Conservation (phyloP, 2,888 invertebrate genomes). For the Petrophora chlorosata region DNA sequence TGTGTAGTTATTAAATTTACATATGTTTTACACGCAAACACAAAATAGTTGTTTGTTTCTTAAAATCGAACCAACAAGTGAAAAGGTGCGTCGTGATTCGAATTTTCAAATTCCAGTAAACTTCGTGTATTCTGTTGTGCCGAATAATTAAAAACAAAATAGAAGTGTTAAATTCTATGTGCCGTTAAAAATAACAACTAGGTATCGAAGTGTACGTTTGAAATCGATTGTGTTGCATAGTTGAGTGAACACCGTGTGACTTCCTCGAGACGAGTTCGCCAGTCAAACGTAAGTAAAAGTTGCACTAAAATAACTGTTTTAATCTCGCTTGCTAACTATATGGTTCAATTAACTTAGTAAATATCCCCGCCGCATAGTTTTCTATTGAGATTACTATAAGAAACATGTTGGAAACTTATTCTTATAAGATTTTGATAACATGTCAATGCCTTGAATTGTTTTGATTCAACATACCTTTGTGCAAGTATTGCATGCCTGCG, state of each 20-base stretch:
- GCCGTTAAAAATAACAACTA: background rate
- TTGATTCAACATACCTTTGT: constrained; percentile 48
- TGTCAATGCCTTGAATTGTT: constrained; percentile 40
- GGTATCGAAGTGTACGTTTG: constrained; percentile 13
- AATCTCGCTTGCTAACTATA: constrained; percentile 29
- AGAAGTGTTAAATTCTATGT: constrained; percentile 1
- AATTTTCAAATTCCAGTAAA: constrained; percentile 45
- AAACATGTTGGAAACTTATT: no score
- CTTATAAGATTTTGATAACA: constrained; percentile 46
- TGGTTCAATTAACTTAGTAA: no score
- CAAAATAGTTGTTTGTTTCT: no score
- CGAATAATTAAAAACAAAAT: background rate
- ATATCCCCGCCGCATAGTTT: no score
- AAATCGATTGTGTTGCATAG: constrained; percentile 60
- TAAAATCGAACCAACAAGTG: constrained; percentile 14
- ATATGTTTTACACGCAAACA: no score
- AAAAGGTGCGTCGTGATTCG: constrained; percentile 70
- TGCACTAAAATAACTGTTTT: constrained; percentile 63
- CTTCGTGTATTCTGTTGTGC: no score
- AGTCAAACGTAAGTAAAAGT: constrained; percentile 75
- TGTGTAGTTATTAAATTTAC: no score
- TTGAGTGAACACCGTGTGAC: constrained; percentile 66
- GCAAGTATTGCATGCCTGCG: constrained; percentile 24
- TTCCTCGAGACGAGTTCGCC: constrained; percentile 49
- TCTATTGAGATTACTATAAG: no score